Percentiles rank a stretch among this genome's conserved stretches.
phyloP scores from a whole-genome alignment of 2,888 invertebrate genomes.

The Andrena haemorrhoa region DNA sequence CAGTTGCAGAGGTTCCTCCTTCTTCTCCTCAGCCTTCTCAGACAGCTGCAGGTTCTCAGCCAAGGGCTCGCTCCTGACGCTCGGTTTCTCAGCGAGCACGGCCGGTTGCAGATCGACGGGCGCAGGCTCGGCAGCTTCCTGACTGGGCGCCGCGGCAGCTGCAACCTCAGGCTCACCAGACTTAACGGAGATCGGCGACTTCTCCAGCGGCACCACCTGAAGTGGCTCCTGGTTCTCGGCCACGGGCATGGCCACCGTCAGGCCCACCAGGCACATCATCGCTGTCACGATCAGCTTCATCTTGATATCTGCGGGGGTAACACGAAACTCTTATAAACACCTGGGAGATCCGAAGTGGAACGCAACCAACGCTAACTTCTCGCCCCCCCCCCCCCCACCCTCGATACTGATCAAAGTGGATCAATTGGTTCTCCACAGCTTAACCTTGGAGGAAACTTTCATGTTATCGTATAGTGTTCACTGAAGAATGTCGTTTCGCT shows the following conservation, averaged over 20 bases:
- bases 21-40: slow-evolving; percentile 55
- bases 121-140: slow-evolving; percentile 61
- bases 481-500: too few relatives aligned
- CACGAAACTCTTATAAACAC: background rate
- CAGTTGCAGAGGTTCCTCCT: slow-evolving; percentile 56
- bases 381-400: too few relatives aligned
- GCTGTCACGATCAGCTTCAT: slow-evolving; percentile 85
- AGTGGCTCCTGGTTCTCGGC: slow-evolving; percentile 84
- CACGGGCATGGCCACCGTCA: slow-evolving; percentile 87
- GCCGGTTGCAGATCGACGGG: slow-evolving; percentile 14
- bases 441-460: too few relatives aligned
- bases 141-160: slow-evolving; percentile 53
- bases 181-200: slow-evolving; percentile 36
- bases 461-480: too few relatives aligned
- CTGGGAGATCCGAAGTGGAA: too few relatives aligned
- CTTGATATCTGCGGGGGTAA: slow-evolving; percentile 68
- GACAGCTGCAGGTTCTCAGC: slow-evolving; percentile 25
- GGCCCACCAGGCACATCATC: slow-evolving; percentile 87
- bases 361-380: too few relatives aligned
- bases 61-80: slow-evolving; percentile 39
- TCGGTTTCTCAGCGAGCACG: slow-evolving; percentile 26
- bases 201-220: slow-evolving; percentile 76
- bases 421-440: too few relatives aligned
- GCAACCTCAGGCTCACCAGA: slow-evolving; percentile 19
- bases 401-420: too few relatives aligned